Evolutionary conservation across 2,797 vertebrate genomes (phyloP), one percentile per base, ranked within the genome.

Genomic region (Phalloptychus januarius): DNA sequence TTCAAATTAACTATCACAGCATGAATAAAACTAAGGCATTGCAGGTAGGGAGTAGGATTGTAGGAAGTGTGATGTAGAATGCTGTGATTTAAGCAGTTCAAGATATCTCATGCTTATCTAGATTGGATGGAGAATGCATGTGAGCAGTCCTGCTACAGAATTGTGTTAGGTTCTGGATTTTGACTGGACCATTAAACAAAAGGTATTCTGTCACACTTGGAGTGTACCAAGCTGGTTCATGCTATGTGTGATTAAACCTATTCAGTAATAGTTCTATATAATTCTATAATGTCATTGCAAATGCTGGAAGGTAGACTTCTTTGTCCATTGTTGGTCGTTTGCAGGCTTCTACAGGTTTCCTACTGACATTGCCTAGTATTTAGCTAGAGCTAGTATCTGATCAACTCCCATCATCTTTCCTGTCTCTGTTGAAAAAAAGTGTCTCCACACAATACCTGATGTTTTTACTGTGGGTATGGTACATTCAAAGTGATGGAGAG

Each of bases 1-100:
- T 76, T 76, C 28, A 77, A 72, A 79, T 83, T 4, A 79, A 85
- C 80, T 79, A 80, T 72, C 72, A 75, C 67, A 20, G n/a, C 36
- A 79, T 75, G 48, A 8, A 72, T 67, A 79, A 72, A 75, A 52
- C 1, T 25, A 63, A 76, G 12, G 36, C 3, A 28, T 0, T 33
- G 6, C 2, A n/a, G 48, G 38, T 36, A 0, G 0, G 31, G 31
- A 33, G 38, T 23, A 31, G 71, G 58, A 11, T 25, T 52, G 23
- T 52, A 52, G 18, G 23, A 50, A 1, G 25, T 70, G 42, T 72
- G 25, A 20, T 71, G 31, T 38, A 28, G 23, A 42, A 77, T 50
- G 74, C 44, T 46, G 13, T 40, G 48, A n/a, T 54, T 6, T 56
- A 67, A 38, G 25, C 20, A 40, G 63, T 25, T 40, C 5, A 63